Evolutionary conservation across 1,140 invertebrate species (phyloP).

Genomic region (Eriocheir sinensis): DNA sequence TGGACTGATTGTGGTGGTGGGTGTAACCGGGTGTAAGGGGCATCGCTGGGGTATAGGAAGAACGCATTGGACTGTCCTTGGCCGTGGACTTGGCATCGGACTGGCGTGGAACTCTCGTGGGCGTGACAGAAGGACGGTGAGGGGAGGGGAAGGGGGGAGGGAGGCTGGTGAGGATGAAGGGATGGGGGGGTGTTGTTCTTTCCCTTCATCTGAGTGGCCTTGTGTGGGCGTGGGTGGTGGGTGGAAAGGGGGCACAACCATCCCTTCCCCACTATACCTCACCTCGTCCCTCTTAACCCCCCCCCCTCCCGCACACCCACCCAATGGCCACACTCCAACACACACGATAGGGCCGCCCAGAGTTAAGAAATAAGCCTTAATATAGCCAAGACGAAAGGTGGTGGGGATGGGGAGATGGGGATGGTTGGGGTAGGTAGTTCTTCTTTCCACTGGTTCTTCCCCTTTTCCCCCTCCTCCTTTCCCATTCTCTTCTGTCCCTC

Average conservation of each 20-base stretch:
- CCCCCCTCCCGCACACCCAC: background rate
- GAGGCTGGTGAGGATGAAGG: background rate
- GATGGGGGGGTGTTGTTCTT: too few relatives aligned
- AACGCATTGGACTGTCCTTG: too few relatives aligned
- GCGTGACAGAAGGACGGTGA: background rate
- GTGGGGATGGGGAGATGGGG: background rate
- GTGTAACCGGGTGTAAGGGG: too few relatives aligned
- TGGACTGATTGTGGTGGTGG: too few relatives aligned
- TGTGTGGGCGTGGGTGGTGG: background rate
- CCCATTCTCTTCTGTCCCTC: background rate
- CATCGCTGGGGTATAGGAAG: too few relatives aligned
- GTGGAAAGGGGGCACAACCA: background rate
- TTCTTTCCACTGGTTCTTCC: background rate
- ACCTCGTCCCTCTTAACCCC: too few relatives aligned
- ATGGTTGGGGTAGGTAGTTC: background rate
- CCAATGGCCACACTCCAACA: background rate
- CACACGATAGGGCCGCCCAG: background rate
- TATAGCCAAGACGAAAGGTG: background rate
- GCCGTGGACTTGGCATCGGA: too few relatives aligned
- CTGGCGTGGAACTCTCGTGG: background rate
- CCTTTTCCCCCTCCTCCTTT: background rate
- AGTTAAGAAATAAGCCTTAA: background rate
- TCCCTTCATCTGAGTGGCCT: background rate
- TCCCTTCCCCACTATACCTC: too few relatives aligned
- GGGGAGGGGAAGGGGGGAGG: background rate